Conservation (phyloP, 2,113 vertebrate species). For the human region GRCh38 chr15:72465001-72465500, state of each 20-base stretch:
- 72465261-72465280: neutral
- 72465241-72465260: slow-evolving; percentile 19
- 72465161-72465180: neutral
- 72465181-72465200: neutral
- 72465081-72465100: neutral
- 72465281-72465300: slow-evolving; percentile 28
- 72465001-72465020: neutral
- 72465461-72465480: neutral
- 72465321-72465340: neutral
- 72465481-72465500: neutral
- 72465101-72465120: slow-evolving; percentile 1
- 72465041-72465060: neutral
- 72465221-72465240: slow-evolving; percentile 40
- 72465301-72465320: neutral
- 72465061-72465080: neutral
- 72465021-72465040: neutral
- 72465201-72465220: neutral
- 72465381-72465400: neutral
- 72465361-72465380: neutral
- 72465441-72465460: neutral
- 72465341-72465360: neutral
- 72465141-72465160: neutral
- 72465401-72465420: neutral
- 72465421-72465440: neutral
- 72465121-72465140: slow-evolving; percentile 20